phyloP scores from a whole-genome alignment of 2,797 vertebrate genomes.

The Xyrichtys novacula region DNA sequence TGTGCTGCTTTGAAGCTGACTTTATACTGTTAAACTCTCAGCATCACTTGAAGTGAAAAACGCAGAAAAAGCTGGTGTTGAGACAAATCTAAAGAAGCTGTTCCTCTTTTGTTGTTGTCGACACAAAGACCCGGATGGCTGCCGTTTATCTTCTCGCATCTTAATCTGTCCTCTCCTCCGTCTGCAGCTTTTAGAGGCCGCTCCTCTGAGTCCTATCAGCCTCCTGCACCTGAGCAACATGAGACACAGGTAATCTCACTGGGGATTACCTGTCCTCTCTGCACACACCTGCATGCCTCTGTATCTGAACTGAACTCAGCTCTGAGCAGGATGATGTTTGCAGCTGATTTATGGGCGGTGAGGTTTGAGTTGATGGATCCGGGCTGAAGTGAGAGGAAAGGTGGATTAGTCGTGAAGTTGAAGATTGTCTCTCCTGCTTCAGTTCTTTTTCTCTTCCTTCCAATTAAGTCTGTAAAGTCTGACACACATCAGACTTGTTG shows the following conservation, averaged over 20 bases:
- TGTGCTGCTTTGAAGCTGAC: constrained; percentile 1
- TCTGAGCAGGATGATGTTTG: not conserved
- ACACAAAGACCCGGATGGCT: constrained; percentile 21
- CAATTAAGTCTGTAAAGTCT: too few species aligned
- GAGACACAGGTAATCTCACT: constrained; percentile 69
- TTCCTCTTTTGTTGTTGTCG: constrained; percentile 24
- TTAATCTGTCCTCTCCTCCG: constrained; percentile 38
- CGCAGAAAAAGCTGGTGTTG: not conserved
- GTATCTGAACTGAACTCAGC: too few species aligned
- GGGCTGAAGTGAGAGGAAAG: too few species aligned
- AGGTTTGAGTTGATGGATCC: too few species aligned
- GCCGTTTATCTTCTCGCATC: constrained; percentile 47
- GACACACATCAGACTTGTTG: too few species aligned
- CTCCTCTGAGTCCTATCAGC: constrained; percentile 72
- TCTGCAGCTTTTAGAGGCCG: constrained; percentile 43
- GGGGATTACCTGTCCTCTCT: constrained; percentile 69
- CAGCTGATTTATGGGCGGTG: too few species aligned
- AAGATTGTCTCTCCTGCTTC: too few species aligned
- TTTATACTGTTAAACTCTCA: not conserved
- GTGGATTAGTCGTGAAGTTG: too few species aligned
- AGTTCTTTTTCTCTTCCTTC: too few species aligned
- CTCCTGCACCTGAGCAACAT: constrained; percentile 72
- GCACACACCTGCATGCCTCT: too few species aligned
- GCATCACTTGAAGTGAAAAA: not conserved
- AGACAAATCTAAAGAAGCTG: not conserved